Conservation (phyloP, 2,888 invertebrate species). For the Podabrus alpinus region DNA sequence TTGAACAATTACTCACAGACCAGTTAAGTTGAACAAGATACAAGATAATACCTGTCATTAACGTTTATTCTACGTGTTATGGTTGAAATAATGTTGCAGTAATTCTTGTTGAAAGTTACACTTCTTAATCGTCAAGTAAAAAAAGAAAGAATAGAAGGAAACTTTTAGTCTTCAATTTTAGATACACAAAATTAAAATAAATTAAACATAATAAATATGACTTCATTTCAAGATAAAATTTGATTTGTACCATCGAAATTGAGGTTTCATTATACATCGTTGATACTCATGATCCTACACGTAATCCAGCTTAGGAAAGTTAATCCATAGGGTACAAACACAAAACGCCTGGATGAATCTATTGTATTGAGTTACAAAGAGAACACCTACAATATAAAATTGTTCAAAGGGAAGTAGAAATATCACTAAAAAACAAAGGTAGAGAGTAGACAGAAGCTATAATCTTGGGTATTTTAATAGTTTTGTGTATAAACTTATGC, state of each 20-base stretch:
- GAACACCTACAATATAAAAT: slow-evolving; percentile 32
- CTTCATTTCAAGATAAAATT: background rate
- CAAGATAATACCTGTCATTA: background rate
- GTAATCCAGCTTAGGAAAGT: slow-evolving; percentile 30
- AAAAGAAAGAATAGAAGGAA: too few relatives aligned
- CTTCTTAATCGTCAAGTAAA: background rate
- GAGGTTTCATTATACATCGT: slow-evolving; percentile 26
- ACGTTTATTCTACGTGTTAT: background rate
- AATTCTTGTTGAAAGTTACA: background rate
- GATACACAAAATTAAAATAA: background rate
- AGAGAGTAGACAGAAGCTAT: slow-evolving; percentile 23
- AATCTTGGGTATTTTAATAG: background rate
- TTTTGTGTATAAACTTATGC: background rate
- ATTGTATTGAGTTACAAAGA: slow-evolving; percentile 27
- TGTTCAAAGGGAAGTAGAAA: slow-evolving; percentile 36
- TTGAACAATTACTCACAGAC: background rate
- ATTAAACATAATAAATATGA: background rate
- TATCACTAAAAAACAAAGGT: slow-evolving; percentile 19
- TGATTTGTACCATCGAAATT: background rate
- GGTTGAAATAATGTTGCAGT: background rate
- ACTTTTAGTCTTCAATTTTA: too few relatives aligned
- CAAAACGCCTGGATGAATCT: slow-evolving; percentile 29
- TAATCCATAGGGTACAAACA: slow-evolving; percentile 31
- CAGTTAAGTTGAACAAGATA: background rate
- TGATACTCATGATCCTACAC: slow-evolving; percentile 29